phyloP scores from a whole-genome alignment of 2,113 vertebrate species.

The Cyprinodon variegatus region DNA sequence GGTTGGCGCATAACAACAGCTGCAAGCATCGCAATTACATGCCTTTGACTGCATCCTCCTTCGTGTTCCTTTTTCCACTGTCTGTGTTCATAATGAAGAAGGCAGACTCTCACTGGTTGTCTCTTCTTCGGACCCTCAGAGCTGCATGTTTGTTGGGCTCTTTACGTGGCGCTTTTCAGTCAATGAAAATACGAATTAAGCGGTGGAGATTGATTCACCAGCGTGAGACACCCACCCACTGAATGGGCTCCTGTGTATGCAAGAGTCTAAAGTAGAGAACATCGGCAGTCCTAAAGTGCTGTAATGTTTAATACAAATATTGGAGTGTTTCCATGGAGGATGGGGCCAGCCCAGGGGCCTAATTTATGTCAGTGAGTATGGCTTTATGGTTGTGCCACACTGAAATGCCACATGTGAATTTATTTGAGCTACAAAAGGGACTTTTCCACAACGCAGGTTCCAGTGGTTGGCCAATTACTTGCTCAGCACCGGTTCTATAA shows the following conservation, averaged over 20 bases:
- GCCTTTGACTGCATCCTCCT: slow-evolving; percentile 55
- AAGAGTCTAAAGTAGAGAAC: slow-evolving; percentile 30
- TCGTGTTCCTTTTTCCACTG: slow-evolving; percentile 29
- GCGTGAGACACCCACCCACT: slow-evolving; percentile 21
- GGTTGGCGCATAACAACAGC: slow-evolving; percentile 48
- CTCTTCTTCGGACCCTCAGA: slow-evolving; percentile 11
- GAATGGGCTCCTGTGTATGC: neutral
- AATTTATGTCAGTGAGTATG: slow-evolving; percentile 64
- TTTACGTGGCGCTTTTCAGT: slow-evolving; percentile 9
- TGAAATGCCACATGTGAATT: slow-evolving; percentile 25
- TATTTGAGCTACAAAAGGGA: slow-evolving; percentile 11
- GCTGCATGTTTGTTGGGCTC: slow-evolving; percentile 30
- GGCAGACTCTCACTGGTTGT: slow-evolving; percentile 11
- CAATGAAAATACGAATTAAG: slow-evolving; percentile 13
- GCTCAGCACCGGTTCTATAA: neutral
- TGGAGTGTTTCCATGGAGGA: slow-evolving; percentile 84
- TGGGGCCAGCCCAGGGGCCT: slow-evolving; percentile 74
- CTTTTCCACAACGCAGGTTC: neutral
- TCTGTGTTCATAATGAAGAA: slow-evolving; percentile 33
- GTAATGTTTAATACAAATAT: slow-evolving; percentile 81
- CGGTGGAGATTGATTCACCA: slow-evolving; percentile 6
- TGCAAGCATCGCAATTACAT: slow-evolving; percentile 55
- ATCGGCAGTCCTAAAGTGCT: slow-evolving; percentile 68
- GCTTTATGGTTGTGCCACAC: slow-evolving; percentile 32
- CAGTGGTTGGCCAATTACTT: neutral